Conservation (phyloP, 1,140 invertebrate species). For the Meteorus sp. region DNA sequence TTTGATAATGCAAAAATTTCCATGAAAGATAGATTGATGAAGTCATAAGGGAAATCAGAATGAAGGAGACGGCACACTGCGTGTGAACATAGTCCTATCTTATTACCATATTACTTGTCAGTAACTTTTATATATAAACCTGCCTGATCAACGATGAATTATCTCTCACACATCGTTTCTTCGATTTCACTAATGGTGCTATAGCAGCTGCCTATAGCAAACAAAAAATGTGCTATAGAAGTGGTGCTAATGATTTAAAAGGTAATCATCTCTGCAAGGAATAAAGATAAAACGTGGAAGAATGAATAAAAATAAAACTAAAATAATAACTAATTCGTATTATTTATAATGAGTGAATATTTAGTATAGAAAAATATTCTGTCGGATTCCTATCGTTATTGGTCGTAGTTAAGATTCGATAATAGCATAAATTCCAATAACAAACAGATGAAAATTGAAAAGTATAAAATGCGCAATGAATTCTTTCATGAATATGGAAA, state of each 20-base stretch:
- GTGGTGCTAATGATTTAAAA: neutral
- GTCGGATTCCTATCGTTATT: neutral
- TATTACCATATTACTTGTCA: constrained; percentile 6
- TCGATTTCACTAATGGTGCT: constrained; percentile 21
- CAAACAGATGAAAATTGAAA: too few relatives aligned
- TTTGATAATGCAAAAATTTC: too few relatives aligned
- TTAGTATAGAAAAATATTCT: neutral
- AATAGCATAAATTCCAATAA: neutral
- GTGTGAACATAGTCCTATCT: neutral
- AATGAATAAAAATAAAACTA: neutral
- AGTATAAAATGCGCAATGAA: too few relatives aligned
- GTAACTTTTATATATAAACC: neutral
- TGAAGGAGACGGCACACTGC: neutral
- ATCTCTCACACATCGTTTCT: constrained; percentile 11
- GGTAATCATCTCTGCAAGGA: neutral
- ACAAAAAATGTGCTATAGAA: constrained; percentile 14
- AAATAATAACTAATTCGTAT: neutral
- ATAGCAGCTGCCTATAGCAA: constrained; percentile 2
- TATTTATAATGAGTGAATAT: neutral
- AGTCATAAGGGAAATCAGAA: too few relatives aligned
- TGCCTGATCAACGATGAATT: neutral
- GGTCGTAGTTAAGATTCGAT: neutral
- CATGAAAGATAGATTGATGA: too few relatives aligned
- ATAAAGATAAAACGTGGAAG: neutral
- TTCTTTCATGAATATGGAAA: too few relatives aligned